phyloP scores from a whole-genome alignment of 2,113 vertebrate genomes.

The Cnemophilus loriae region DNA sequence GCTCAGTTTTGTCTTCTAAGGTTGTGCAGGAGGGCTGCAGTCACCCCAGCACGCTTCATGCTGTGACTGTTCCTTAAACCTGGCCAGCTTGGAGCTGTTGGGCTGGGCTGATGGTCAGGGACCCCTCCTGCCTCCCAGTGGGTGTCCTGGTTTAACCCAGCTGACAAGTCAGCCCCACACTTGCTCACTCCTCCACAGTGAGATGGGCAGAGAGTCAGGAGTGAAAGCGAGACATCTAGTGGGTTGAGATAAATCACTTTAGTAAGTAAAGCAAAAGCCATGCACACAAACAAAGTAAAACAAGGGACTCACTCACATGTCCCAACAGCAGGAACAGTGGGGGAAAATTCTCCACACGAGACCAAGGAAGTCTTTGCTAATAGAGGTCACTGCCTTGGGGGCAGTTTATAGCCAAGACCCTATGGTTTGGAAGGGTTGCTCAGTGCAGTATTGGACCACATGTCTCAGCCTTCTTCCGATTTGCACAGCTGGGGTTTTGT shows the following conservation, averaged over 20 bases:
- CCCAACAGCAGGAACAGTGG: background rate
- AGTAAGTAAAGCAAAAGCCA: background rate
- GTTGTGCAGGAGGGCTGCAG: background rate
- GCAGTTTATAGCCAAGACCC: background rate
- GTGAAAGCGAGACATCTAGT: background rate
- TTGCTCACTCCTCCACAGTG: background rate
- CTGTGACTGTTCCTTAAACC: background rate
- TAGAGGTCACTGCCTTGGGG: background rate
- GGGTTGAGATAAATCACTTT: background rate
- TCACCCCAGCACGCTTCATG: background rate
- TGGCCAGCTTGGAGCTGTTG: background rate
- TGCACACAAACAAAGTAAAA: background rate
- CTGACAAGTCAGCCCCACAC: background rate
- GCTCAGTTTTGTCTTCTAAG: background rate
- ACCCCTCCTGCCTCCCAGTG: background rate
- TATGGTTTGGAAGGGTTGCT: background rate
- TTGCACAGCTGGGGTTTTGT: background rate
- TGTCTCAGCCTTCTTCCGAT: background rate
- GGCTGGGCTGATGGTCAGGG: background rate
- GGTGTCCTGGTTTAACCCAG: background rate
- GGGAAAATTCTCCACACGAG: fast-evolving
- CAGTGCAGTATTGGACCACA: background rate
- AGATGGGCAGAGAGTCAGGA: background rate
- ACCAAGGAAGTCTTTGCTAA: background rate
- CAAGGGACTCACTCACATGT: background rate